Conservation (phyloP, 1,140 invertebrate species). For the Heliconius nattereri region DNA sequence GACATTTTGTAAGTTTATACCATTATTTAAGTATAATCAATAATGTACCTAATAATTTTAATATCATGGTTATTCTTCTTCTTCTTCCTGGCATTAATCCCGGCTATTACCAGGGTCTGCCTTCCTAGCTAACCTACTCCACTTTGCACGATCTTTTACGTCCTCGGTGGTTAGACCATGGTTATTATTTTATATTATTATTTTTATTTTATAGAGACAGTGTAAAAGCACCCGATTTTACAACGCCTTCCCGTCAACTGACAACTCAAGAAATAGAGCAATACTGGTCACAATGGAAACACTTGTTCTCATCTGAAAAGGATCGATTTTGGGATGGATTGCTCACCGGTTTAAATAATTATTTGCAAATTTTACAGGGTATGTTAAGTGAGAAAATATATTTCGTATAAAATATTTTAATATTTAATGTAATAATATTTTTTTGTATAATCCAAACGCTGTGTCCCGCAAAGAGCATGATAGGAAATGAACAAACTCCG, state of each 20-base stretch:
- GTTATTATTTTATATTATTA: slow-evolving; percentile 5
- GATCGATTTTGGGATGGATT: slow-evolving; percentile 72
- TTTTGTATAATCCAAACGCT: too few species aligned
- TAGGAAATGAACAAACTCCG: too few species aligned
- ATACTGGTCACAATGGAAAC: slow-evolving; percentile 70
- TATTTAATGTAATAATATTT: background rate
- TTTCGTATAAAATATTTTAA: background rate
- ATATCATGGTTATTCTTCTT: too few species aligned
- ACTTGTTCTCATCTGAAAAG: slow-evolving; percentile 63
- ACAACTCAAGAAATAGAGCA: slow-evolving; percentile 60
- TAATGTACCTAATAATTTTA: too few species aligned
- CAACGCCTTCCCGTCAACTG: slow-evolving; percentile 62
- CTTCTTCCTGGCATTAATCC: too few species aligned
- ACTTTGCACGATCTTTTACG: too few species aligned
- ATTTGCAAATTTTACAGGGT: slow-evolving; percentile 70
- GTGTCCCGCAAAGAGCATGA: too few species aligned
- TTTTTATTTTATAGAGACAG: slow-evolving; percentile 50
- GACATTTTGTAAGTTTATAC: slow-evolving; percentile 60
- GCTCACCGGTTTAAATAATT: slow-evolving; percentile 65
- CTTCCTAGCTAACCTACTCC: too few species aligned
- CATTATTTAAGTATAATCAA: background rate
- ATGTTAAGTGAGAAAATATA: background rate
- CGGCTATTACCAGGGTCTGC: too few species aligned
- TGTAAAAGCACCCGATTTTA: slow-evolving; percentile 65
- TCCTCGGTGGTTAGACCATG: too few species aligned